Evolutionary conservation across 2,888 invertebrate genomes (phyloP), one percentile per base, ranked within the genome.

Genomic region (Sipha maydis): DNA sequence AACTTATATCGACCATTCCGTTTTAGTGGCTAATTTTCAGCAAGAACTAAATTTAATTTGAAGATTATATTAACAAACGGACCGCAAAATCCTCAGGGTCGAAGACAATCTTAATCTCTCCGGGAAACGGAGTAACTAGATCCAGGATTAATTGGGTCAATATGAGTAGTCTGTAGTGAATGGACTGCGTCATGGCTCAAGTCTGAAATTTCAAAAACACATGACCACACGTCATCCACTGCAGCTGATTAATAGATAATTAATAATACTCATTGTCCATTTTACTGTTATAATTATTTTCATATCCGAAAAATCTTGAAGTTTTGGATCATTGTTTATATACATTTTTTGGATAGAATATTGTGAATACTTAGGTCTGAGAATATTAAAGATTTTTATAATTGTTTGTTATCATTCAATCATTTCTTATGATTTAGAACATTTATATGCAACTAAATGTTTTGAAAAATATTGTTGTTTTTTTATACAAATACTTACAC

Each of bases 61-160:
- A 71, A 83, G 82, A 75, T 73, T 83, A 75, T 84, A 76, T 61
- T 41, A 76, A 77, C 84, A 76, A 61, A 61, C 38, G 61, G n/a
- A 76, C 76, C 61, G 3, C 61, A 25, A 76, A 85, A 21, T 56
- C 54, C 54, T 19, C n/a, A 19, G 54, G 34, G 34, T 28, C 67
- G 41, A 76, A 85, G 61, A 85, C 84, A 85, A 67, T 76, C 38
- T 28, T 75, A 76, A 76, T 61, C 76, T 85, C 84, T 38, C 84
- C 28, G 41, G 76, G 76, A 76, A 85, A 2, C 38, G 31, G 41
- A 5, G 41, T 61, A 76, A 85, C 76, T 85, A 61, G 25, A 76
- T 85, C 41, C 41, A 41, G 28, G 61, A 84, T 84, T 76, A 84
- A 61, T 85, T 76, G 76, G 84, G 76, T 85, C 84, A 85, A 61